Conservation (phyloP, 64 coral and sea anemone genomes). For the Exaiptasia diaphana region DNA sequence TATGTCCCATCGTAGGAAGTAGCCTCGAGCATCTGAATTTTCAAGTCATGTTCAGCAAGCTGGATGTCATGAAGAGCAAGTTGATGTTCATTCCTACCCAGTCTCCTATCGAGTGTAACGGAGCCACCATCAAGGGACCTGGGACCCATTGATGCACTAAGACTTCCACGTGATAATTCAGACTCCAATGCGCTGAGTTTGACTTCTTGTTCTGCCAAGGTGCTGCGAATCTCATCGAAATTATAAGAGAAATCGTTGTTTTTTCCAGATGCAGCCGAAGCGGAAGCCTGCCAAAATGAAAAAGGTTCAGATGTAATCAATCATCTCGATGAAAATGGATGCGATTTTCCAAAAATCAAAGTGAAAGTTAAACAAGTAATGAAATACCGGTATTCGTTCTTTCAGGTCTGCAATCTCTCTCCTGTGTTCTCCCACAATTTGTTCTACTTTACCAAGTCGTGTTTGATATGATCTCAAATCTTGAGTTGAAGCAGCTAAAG, state of each 20-base stretch:
- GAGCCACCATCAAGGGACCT: background rate
- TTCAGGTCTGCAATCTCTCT: background rate
- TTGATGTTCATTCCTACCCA: constrained; percentile 52
- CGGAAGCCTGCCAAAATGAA: background rate
- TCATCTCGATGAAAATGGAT: too few relatives aligned
- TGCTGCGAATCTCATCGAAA: background rate
- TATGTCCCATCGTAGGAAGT: constrained; percentile 63
- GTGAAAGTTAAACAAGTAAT: too few relatives aligned
- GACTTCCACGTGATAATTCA: background rate
- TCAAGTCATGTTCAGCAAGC: constrained; percentile 61
- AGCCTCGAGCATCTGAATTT: constrained; percentile 57
- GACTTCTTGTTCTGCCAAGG: background rate
- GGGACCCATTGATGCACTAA: background rate
- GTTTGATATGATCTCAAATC: constrained; percentile 5
- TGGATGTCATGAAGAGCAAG: constrained; percentile 63
- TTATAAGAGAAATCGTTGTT: background rate
- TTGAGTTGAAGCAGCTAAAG: background rate
- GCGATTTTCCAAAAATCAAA: too few relatives aligned
- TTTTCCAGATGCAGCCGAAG: background rate
- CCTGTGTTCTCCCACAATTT: background rate
- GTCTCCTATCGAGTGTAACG: constrained; percentile 8
- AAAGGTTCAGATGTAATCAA: too few relatives aligned
- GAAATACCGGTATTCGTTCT: background rate
- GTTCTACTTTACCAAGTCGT: constrained; percentile 40
- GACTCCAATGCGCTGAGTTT: background rate